Evolutionary conservation across 2,797 vertebrate species (phyloP), one percentile per base, ranked within the genome.

Genomic region (Alcedo atthis): DNA sequence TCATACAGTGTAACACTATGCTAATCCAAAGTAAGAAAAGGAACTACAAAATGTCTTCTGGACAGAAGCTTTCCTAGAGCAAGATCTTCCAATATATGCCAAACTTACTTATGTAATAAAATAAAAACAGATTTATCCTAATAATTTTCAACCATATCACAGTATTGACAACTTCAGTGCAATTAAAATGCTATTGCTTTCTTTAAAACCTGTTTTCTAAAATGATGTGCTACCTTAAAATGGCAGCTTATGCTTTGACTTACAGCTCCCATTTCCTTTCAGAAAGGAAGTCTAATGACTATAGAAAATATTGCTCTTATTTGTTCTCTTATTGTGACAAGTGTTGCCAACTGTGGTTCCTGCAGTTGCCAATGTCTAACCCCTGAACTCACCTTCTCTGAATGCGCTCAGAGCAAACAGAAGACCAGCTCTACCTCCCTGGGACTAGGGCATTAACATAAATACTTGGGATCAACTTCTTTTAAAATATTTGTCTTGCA

Each of bases 191-290:
- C 4, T 14, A 15, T 6, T 62, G 2, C 14, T 61, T 61, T 82
- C 32, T 40, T 66, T 32, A 80, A 85, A 24, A 3, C 9, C 13
- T 33, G 12, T 6, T 54, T 84, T 24, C 24, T 78, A 12, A 64
- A 91, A 67, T 51, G 3, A 28, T 5, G 5, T 25, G 4, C 18
- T 75, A 51, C 17, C 4, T 37, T 45, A 64, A 83, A 63, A 46
- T 18, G 18, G 7, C 30, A 57, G 28, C 1, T 3, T 15, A 3
- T 49, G 42, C 14, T 73, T 69, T 45, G 35, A 61, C 0, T 2
- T 24, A 73, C 6, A 59, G 15, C 4, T 54, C 48, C 3, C 3
- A 24, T 19, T 28, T 68, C 3, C n/a, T 55, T 20, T 64, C 19
- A 20, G 21, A 48, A 79, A 67, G 22, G 22, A 86, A 64, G 4